These are phyloP conservation scores for Esox lucius DNA, from an alignment of 2,797 vertebrate species.

Conservation along the genomic window DNA sequence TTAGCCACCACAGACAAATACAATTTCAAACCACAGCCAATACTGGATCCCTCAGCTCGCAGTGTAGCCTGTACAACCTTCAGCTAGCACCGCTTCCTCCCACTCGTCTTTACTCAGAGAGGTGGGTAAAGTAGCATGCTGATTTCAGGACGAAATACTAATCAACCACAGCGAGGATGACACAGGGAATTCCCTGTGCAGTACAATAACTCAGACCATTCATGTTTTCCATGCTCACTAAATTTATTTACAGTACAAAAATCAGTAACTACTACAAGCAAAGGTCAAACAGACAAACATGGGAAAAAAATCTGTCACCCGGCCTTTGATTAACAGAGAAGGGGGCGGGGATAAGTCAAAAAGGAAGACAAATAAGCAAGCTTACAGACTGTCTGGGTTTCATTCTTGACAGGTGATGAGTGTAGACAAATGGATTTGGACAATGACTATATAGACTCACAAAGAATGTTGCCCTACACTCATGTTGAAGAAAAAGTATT, in stretches of 20 bases:
- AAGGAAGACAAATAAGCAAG: background rate
- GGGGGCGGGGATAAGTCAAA: background rate
- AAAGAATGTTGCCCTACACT: background rate
- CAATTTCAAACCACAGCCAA: background rate
- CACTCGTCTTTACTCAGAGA: background rate
- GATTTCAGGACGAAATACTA: background rate
- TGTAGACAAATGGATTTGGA: background rate
- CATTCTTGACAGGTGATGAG: background rate
- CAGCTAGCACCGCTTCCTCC: background rate
- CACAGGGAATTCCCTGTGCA: conserved; percentile 44
- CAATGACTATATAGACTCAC: background rate
- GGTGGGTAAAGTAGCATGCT: background rate
- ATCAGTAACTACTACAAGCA: conserved; percentile 17
- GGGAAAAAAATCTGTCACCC: background rate
- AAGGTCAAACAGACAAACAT: conserved; percentile 17
- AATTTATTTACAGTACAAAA: conserved; percentile 22
- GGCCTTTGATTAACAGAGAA: background rate
- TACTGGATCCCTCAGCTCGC: background rate
- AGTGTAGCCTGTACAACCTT: background rate
- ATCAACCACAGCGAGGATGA: conserved; percentile 23
- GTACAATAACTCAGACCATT: conserved; percentile 10
- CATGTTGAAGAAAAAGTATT: background rate
- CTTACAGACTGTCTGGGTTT: background rate
- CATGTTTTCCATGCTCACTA: conserved; percentile 40
- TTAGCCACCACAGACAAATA: background rate